Evolutionary conservation across 2,113 vertebrate species (phyloP).

Genomic region (Chionis minor): DNA sequence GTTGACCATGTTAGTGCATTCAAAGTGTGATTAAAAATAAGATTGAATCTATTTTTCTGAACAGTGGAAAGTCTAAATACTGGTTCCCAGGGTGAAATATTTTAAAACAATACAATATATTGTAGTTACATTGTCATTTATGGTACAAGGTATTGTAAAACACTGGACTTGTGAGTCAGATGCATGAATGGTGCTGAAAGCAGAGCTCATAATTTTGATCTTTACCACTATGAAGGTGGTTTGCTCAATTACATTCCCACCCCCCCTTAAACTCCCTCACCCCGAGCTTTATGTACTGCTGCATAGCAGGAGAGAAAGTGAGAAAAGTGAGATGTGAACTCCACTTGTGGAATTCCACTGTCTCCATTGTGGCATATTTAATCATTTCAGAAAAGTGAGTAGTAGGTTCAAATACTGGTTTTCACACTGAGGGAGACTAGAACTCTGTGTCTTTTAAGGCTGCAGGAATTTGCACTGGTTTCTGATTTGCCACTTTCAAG

Average conservation of each 20-base stretch:
- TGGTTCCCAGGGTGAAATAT: neutral
- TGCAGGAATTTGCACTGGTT: neutral
- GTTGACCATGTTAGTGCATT: neutral
- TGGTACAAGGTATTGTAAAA: neutral
- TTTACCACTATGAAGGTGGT: neutral
- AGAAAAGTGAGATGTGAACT: neutral
- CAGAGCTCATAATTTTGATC: neutral
- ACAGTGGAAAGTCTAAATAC: neutral
- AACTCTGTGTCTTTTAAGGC: neutral
- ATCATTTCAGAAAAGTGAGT: neutral
- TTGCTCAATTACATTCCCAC: neutral
- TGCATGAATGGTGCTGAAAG: neutral
- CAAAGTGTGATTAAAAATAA: neutral
- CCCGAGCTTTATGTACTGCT: neutral
- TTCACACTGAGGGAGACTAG: neutral
- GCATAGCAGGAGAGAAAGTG: neutral
- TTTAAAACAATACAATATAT: neutral
- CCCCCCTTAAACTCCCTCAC: accelerated
- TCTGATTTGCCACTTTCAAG: neutral
- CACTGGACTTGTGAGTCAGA: accelerated
- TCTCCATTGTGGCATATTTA: neutral
- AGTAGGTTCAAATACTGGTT: neutral
- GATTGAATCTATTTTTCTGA: neutral
- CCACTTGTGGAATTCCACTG: neutral
- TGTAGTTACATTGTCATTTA: neutral